phyloP scores from a whole-genome alignment of 1,140 invertebrate species.

The Babylonia areolata region DNA sequence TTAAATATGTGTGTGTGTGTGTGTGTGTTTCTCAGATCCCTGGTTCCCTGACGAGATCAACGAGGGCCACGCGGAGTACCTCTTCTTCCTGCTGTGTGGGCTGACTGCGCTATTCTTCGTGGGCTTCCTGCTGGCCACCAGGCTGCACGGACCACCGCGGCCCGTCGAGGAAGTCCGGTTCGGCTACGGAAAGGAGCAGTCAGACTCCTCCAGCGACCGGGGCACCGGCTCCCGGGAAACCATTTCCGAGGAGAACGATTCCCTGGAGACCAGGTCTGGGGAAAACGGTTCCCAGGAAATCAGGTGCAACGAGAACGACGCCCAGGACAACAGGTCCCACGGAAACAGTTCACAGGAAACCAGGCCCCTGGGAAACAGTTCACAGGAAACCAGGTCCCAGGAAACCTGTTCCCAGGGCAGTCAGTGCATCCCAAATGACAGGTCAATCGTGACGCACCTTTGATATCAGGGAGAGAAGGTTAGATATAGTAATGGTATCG shows the following conservation, averaged over 20 bases:
- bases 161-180: not conserved
- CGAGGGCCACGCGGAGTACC: constrained; percentile 74
- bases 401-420: too few relatives aligned
- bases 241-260: not conserved
- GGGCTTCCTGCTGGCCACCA: constrained; percentile 59
- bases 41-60: constrained; percentile 75
- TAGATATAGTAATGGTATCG: too few relatives aligned
- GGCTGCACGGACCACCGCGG: constrained; percentile 46
- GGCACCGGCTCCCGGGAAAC: not conserved
- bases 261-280: not conserved
- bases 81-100: constrained; percentile 75
- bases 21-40: constrained; percentile 50
- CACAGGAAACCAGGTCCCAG: too few relatives aligned
- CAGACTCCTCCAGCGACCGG: not conserved
- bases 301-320: not conserved
- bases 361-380: not conserved
- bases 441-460: too few relatives aligned
- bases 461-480: too few relatives aligned
- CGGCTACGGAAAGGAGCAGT: not conserved
- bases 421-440: too few relatives aligned
- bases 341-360: not conserved
- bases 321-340: not conserved
- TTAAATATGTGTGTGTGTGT: not conserved
- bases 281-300: not conserved
- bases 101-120: constrained; percentile 74